Conservation (phyloP, 2,888 invertebrate species). For the Acanthosepion pharaonis region DNA sequence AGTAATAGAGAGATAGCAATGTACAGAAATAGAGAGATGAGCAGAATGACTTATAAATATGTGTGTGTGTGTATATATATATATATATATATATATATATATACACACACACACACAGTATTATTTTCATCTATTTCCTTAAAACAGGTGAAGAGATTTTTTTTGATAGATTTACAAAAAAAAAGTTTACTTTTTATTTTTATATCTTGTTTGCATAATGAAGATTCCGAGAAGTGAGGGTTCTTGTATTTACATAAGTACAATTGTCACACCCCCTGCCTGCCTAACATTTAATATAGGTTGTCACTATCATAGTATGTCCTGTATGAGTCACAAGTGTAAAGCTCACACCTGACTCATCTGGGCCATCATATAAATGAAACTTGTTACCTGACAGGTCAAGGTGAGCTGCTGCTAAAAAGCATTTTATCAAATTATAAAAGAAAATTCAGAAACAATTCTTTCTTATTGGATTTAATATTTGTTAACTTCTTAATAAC, state of each 20-base stretch:
- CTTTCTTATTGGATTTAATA: not conserved
- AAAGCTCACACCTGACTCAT: slow-evolving; percentile 33
- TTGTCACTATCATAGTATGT: not conserved
- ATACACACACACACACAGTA: no score
- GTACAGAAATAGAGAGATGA: no score
- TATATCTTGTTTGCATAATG: not conserved
- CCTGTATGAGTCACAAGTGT: slow-evolving; percentile 18
- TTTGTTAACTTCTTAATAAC: no score
- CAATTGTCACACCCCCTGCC: not conserved
- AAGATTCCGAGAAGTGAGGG: not conserved
- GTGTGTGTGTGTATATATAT: no score
- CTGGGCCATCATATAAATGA: not conserved
- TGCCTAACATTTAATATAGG: not conserved
- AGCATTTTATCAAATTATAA: not conserved
- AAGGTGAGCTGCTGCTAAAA: not conserved
- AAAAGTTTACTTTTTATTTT: not conserved
- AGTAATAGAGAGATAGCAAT: no score
- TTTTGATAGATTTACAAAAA: not conserved
- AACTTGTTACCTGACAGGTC: not conserved
- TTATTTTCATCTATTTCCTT: no score
- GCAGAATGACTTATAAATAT: no score
- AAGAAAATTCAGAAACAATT: not conserved
- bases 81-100: no score
- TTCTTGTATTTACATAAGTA: not conserved
- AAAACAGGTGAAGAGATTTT: not conserved